These are phyloP conservation scores for Columba livia DNA, from an alignment of 2,113 vertebrate genomes.

Conservation along the genomic window DNA sequence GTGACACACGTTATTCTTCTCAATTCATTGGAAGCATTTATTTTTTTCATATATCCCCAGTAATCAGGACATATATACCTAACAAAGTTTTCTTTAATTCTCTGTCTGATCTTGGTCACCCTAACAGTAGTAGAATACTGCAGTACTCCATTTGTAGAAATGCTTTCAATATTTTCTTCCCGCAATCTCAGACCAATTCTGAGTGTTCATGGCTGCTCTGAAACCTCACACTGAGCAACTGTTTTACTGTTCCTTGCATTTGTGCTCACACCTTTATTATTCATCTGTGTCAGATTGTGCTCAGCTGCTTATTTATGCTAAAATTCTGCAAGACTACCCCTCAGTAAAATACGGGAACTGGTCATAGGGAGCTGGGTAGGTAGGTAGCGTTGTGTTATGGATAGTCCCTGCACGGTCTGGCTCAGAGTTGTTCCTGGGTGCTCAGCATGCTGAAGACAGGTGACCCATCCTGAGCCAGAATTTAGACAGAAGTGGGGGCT, in stretches of 20 bases:
- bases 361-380: neutral
- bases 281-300: neutral
- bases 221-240: neutral
- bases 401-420: accelerated
- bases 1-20: neutral
- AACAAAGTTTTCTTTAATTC: neutral
- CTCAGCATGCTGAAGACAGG: neutral
- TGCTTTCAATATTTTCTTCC: neutral
- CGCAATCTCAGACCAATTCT: neutral
- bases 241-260: neutral
- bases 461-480: neutral
- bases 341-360: neutral
- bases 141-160: neutral
- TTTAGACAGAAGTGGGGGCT: neutral
- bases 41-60: neutral
- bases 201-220: neutral
- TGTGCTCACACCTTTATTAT: neutral
- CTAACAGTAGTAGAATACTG: neutral
- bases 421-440: neutral
- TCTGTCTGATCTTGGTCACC: neutral
- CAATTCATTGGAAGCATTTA: neutral
- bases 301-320: neutral
- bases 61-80: neutral
- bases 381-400: accelerated
- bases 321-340: neutral